Evolutionary conservation across 1,140 invertebrate genomes (phyloP), one percentile per base, ranked within the genome.

Genomic region (Trichogramma pretiosum): DNA sequence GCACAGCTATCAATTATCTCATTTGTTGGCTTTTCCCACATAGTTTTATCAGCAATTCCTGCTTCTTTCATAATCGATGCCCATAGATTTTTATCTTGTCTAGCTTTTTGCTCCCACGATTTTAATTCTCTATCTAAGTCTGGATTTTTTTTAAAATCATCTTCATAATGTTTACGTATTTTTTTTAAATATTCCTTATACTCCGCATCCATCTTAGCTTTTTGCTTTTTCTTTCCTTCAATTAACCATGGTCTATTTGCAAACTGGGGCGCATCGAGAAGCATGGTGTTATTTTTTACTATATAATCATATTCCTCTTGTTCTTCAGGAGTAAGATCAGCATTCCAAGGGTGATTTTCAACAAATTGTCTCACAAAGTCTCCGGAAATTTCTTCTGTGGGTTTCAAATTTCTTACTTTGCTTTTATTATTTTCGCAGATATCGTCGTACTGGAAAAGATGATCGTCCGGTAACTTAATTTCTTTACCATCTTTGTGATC

Each of bases 231-330:
- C 17, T 30, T 17, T 32, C 28, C 32, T 7, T 46, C 14, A 7
- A n/a, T 9, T 1, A 30, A 5, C 49, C 49, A 51, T 32, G 26
- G 9, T 23, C 49, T 26, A 0, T 51, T 42, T 39, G 46, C 17
- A 7, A 46, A 51, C 10, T 46, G 21, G 13, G 43, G 33, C 17
- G 28, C 10, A 21, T 46, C 13, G 2, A 51, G n/a, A 14, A 14
- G 2, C 17, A 51, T 24, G 8, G 37, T 51, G 5, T 42, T 2
- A 42, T 41, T 28, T 23, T 38, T 3, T 32, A 51, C 41, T 10
- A 51, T 46, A 19, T 14, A 51, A 26, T 46, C 38, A 34, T 45
- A 46, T 32, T 51, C 49, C 36, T 51, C 49, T 42, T 51, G 30
- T 42, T 51, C 49, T 42, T 46, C 18, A 24, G 32, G 30, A 17